Conservation (phyloP, 2,797 vertebrate genomes). For the Alectoris magna region DNA sequence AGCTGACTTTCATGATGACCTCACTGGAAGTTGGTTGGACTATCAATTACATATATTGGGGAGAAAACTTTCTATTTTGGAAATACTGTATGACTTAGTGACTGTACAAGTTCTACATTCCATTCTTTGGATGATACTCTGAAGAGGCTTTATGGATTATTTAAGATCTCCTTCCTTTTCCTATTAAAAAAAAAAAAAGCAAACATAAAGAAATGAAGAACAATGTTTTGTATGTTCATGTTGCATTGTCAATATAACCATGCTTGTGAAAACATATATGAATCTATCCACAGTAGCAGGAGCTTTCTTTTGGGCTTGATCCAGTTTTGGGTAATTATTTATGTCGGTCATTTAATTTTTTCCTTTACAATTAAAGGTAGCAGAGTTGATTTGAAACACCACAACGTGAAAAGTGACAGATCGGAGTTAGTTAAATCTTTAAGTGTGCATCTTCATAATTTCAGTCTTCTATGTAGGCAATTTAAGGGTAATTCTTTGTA, state of each 20-base stretch:
- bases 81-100: background rate
- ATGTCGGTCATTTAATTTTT: background rate
- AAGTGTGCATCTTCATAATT: background rate
- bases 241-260: background rate
- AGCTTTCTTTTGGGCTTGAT: background rate
- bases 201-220: background rate
- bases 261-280: background rate
- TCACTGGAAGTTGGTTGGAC: background rate
- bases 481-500: background rate
- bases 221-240: background rate
- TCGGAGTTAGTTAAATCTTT: background rate
- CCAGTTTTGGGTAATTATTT: background rate
- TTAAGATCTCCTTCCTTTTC: background rate
- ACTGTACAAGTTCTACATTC: background rate
- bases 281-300: fast-evolving
- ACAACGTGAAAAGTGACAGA: background rate
- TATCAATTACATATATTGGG: fast-evolving
- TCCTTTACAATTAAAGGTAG: background rate
- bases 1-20: background rate
- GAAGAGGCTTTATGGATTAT: background rate
- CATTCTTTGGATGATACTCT: background rate
- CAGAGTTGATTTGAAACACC: background rate
- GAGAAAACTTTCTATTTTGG: background rate
- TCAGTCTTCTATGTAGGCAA: background rate
- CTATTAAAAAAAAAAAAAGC: no score